Percentiles rank a stretch among this genome's conserved stretches.
These are phyloP conservation scores for Pteropus alecto DNA, from an alignment of 2,113 vertebrate genomes.

Conservation along the genomic window DNA sequence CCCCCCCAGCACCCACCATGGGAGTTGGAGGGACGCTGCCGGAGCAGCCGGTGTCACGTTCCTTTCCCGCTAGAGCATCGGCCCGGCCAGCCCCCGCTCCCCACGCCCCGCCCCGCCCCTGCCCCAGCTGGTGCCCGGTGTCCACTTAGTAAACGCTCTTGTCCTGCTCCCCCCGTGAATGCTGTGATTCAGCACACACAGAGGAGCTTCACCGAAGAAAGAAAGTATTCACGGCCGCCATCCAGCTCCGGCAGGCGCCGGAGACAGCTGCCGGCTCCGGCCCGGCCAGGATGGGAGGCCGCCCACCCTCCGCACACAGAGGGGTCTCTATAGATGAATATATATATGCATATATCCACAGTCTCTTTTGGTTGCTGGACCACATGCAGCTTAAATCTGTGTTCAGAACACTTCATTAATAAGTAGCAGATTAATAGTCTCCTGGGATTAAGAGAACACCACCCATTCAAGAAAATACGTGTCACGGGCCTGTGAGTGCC, in stretches of 20 bases:
- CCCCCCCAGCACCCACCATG: background rate
- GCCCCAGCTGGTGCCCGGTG: background rate
- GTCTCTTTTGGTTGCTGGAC: slow-evolving; percentile 7
- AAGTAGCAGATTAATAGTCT: slow-evolving; percentile 20
- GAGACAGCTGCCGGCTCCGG: slow-evolving; percentile 42
- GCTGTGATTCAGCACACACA: slow-evolving; percentile 61
- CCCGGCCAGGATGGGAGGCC: background rate
- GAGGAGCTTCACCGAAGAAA: slow-evolving; percentile 66
- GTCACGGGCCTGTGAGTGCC: background rate
- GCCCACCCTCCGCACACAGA: background rate
- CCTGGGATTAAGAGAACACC: background rate
- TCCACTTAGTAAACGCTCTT: slow-evolving; percentile 46
- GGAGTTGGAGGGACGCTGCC: background rate
- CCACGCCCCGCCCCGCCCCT: background rate
- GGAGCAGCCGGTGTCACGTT: background rate
- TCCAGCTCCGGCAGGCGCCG: background rate
- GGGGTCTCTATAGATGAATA: too few species aligned
- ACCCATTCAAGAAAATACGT: background rate
- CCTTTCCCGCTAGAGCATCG: background rate
- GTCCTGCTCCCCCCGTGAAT: slow-evolving; percentile 34
- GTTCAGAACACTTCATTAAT: slow-evolving; percentile 31
- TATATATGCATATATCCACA: too few species aligned
- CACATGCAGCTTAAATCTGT: slow-evolving; percentile 36
- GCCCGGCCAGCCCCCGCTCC: background rate
- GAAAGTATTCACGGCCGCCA: slow-evolving; percentile 39